phyloP scores from a whole-genome alignment of 1,140 invertebrate species.

The Coelopa frigida region DNA sequence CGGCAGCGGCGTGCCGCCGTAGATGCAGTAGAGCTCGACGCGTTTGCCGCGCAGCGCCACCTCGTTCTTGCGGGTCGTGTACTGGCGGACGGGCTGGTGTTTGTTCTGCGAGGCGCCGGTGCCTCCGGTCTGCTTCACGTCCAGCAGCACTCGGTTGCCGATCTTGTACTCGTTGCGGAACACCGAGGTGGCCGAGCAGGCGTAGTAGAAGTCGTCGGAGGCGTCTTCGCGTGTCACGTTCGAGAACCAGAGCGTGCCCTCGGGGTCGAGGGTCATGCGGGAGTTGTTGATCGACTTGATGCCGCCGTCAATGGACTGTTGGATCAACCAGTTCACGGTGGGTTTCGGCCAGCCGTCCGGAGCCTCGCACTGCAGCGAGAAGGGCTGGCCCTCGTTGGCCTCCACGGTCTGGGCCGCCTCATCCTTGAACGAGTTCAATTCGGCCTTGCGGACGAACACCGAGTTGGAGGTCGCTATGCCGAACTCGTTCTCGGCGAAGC shows the following conservation, averaged over 20 bases:
- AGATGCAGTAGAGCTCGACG: constrained; percentile 81
- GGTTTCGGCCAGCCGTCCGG: constrained; percentile 93
- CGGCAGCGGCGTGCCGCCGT: constrained; percentile 78
- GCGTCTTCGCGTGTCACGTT: constrained; percentile 83
- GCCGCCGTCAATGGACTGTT: constrained; percentile 61
- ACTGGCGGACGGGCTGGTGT: constrained; percentile 68
- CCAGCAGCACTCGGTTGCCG: constrained; percentile 72
- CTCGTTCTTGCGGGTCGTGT: constrained; percentile 77
- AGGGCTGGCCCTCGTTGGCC: constrained; percentile 80
- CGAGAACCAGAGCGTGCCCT: constrained; percentile 90
- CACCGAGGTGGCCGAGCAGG: constrained; percentile 79
- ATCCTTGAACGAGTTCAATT: constrained; percentile 86
- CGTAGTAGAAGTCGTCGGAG: constrained; percentile 75
- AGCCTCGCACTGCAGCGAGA: constrained; percentile 78
- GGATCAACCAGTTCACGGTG: constrained; percentile 86
- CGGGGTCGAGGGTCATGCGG: constrained; percentile 87
- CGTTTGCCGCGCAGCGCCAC: constrained; percentile 74
- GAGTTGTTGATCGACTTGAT: constrained; percentile 87
- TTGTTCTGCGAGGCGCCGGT: constrained; percentile 69
- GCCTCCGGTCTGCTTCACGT: constrained; percentile 70
- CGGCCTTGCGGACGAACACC: constrained; percentile 90
- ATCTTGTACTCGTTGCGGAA: constrained; percentile 88
- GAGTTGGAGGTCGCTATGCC: constrained; percentile 91
- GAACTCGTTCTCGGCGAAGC: constrained; percentile 91
- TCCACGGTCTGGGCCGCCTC: constrained; percentile 54